Conservation (phyloP, 1,140 invertebrate genomes). For the Drosophila lacteicornis region DNA sequence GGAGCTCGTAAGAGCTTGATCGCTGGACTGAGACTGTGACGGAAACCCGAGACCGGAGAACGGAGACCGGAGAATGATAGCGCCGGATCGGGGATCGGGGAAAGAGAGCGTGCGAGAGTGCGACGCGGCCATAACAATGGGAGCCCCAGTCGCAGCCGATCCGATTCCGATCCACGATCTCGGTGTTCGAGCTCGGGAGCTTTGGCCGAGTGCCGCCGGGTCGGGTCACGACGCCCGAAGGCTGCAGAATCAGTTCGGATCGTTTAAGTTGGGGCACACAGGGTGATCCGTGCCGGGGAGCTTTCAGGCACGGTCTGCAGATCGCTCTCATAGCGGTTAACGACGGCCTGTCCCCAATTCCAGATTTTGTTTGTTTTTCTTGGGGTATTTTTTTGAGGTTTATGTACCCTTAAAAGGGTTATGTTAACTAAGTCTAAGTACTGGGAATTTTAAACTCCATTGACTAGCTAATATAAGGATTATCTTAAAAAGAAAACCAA, state of each 20-base stretch:
- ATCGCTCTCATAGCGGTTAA: constrained; percentile 16
- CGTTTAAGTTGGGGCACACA: constrained; percentile 16
- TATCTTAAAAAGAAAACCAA: no score
- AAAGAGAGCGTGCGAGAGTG: constrained; percentile 34
- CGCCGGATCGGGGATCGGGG: constrained; percentile 7
- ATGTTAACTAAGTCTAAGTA: neutral
- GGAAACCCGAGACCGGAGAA: constrained; percentile 16
- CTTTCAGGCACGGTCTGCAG: constrained; percentile 18
- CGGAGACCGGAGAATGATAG: constrained; percentile 17
- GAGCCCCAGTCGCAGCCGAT: constrained; percentile 5
- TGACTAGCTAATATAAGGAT: neutral
- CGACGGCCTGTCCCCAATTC: constrained; percentile 33
- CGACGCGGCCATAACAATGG: constrained; percentile 30
- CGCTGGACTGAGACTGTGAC: constrained; percentile 40
- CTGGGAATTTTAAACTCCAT: no score
- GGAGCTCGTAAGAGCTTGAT: constrained; percentile 46
- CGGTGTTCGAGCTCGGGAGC: constrained; percentile 33
- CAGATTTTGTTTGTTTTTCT: constrained; percentile 10
- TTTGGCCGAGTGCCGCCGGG: constrained; percentile 46
- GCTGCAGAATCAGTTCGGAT: constrained; percentile 12
- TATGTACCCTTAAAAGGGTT: neutral
- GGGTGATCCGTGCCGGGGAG: constrained; percentile 20
- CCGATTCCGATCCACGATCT: constrained; percentile 26
- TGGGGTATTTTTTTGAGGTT: constrained; percentile 3
- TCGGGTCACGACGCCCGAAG: constrained; percentile 65